These are phyloP conservation scores for Punctoribates punctum DNA, from an alignment of 2,888 invertebrate genomes.

Conservation along the genomic window DNA sequence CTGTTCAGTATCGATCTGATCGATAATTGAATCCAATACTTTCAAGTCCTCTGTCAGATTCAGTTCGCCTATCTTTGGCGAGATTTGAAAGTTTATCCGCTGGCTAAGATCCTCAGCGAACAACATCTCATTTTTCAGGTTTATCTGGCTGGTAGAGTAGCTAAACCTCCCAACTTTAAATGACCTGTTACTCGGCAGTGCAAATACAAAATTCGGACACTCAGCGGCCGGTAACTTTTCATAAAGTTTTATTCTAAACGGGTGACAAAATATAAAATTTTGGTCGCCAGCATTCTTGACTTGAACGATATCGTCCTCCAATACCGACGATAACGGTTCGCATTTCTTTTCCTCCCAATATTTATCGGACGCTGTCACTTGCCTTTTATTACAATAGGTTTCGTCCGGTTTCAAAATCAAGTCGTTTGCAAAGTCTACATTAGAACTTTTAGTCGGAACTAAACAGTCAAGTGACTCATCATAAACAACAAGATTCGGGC, in stretches of 20 bases:
- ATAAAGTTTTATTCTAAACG: background rate
- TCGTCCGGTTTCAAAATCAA: background rate
- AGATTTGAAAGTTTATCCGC: background rate
- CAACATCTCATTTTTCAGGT: background rate
- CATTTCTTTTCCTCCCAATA: background rate
- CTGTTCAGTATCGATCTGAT: too few relatives aligned
- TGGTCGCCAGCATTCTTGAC: background rate
- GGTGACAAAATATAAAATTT: background rate
- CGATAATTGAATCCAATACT: too few relatives aligned
- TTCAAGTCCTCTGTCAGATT: too few relatives aligned
- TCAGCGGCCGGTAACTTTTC: background rate
- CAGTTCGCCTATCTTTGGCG: too few relatives aligned
- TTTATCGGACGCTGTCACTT: background rate
- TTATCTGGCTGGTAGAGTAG: background rate
- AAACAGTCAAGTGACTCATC: background rate
- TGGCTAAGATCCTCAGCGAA: background rate
- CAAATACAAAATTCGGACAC: conserved; percentile 15
- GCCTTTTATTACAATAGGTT: background rate
- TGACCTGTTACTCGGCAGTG: background rate
- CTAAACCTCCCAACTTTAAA: background rate
- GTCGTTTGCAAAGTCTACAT: background rate
- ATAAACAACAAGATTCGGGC: background rate
- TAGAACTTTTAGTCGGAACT: background rate
- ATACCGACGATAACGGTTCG: background rate
- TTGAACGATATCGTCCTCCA: background rate